Percentiles rank a stretch among this genome's conserved stretches.
Evolutionary conservation across 1,140 invertebrate genomes (phyloP).

Genomic region (Drosophila setifemur): DNA sequence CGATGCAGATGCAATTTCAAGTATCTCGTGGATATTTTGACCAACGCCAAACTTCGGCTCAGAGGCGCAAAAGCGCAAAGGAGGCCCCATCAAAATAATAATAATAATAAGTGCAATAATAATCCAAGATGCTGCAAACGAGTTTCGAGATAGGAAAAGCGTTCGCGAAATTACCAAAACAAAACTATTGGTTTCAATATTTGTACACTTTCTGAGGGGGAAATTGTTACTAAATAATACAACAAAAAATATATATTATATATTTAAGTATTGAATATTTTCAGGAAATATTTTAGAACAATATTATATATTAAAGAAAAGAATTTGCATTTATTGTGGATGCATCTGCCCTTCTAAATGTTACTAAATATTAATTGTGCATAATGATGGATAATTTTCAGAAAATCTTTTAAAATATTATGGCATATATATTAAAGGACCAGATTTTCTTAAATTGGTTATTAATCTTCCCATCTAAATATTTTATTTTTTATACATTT

Average conservation of each 20-base stretch:
- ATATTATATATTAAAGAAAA: too few species aligned
- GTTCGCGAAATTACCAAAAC: slow-evolving; percentile 50
- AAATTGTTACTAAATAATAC: neutral
- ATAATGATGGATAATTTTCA: too few species aligned
- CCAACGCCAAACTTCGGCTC: slow-evolving; percentile 30
- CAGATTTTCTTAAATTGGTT: too few species aligned
- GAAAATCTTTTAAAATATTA: too few species aligned
- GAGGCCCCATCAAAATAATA: slow-evolving; percentile 53
- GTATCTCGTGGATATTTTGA: slow-evolving; percentile 22
- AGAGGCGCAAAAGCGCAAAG: slow-evolving; percentile 31
- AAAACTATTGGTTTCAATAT: slow-evolving; percentile 11
- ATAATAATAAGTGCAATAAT: slow-evolving; percentile 68
- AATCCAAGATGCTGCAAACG: slow-evolving; percentile 63
- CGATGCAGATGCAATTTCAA: slow-evolving; percentile 44
- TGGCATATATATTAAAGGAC: too few species aligned
- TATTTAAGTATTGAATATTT: too few species aligned
- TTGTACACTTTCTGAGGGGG: neutral
- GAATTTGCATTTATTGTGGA: too few species aligned
- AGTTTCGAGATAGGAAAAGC: slow-evolving; percentile 61
- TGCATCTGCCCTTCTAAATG: too few species aligned
- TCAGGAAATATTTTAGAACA: too few species aligned
- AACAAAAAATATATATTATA: neutral
- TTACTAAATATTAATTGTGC: too few species aligned
- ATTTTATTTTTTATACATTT: too few species aligned
- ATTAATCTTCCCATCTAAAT: too few species aligned